A percentile compares a stretch with the other conserved stretches of the same genome.
phyloP scores from a whole-genome alignment of 2,113 vertebrate genomes.

The Chaetorhynchus papuensis region DNA sequence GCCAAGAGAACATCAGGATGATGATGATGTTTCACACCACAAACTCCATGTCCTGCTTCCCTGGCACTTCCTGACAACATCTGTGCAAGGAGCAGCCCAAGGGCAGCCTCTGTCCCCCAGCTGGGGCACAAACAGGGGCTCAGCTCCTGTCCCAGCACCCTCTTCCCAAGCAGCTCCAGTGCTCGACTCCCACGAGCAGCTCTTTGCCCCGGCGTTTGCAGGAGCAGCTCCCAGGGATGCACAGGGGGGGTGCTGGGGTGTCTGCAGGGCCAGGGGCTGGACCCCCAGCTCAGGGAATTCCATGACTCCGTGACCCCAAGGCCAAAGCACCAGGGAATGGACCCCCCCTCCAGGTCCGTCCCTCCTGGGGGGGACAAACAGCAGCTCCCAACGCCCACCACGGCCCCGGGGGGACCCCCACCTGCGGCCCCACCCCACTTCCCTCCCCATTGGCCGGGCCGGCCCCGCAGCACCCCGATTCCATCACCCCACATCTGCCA shows the following conservation, averaged over 20 bases:
- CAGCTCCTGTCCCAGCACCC: neutral
- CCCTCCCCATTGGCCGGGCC: neutral
- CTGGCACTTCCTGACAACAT: neutral
- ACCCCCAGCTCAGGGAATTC: fast-evolving
- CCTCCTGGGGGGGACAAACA: neutral
- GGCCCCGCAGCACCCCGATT: fast-evolving
- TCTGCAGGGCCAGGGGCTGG: neutral
- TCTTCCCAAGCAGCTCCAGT: neutral
- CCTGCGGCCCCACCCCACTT: neutral
- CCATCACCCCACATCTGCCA: neutral
- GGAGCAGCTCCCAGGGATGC: neutral
- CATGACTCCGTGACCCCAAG: fast-evolving
- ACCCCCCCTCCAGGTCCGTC: fast-evolving
- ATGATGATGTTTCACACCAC: neutral
- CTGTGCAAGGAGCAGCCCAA: neutral
- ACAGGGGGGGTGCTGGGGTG: neutral
- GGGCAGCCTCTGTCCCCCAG: neutral
- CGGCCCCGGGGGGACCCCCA: fast-evolving
- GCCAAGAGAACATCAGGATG: neutral
- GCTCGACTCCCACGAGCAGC: fast-evolving
- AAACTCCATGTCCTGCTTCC: neutral
- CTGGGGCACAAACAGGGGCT: neutral
- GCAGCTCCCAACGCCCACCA: neutral
- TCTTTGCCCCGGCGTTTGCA: neutral
- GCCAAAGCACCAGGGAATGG: neutral